Conservation (phyloP, 1,140 invertebrate species). For the Zaprionus vittiger region DNA sequence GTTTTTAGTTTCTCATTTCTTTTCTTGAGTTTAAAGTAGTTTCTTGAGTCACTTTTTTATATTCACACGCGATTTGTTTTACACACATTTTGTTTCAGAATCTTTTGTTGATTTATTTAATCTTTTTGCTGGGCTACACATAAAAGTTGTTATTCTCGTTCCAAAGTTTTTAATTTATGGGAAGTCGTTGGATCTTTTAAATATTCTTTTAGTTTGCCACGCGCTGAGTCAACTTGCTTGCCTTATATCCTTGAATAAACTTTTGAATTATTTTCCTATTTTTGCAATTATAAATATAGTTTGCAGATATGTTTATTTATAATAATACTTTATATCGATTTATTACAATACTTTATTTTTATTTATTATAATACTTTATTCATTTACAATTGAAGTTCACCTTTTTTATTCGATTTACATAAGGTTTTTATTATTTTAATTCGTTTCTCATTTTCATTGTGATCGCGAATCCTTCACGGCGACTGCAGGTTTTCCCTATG, state of each 20-base stretch:
- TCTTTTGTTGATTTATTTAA: constrained; percentile 18
- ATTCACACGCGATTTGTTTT: constrained; percentile 17
- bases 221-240: background rate
- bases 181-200: constrained; percentile 1
- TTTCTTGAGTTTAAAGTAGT: background rate
- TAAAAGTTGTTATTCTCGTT: constrained; percentile 25
- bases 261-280: too few species aligned
- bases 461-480: constrained; percentile 25
- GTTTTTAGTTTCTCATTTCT: background rate
- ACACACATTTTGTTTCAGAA: constrained; percentile 22
- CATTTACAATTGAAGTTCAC: constrained; percentile 15
- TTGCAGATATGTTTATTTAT: too few species aligned
- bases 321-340: too few species aligned
- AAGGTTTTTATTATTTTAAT: background rate
- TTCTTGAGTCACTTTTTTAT: constrained; percentile 18
- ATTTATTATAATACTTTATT: background rate
- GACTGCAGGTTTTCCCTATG: constrained; percentile 21
- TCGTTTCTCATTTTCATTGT: constrained; percentile 29
- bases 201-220: constrained; percentile 15
- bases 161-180: constrained; percentile 27
- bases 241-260: background rate
- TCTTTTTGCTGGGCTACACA: constrained; percentile 17
- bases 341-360: background rate
- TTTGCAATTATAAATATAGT: too few species aligned
- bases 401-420: constrained; percentile 7